Evolutionary conservation across 2,888 invertebrate genomes (phyloP).

Genomic region (Griposia aprilina): DNA sequence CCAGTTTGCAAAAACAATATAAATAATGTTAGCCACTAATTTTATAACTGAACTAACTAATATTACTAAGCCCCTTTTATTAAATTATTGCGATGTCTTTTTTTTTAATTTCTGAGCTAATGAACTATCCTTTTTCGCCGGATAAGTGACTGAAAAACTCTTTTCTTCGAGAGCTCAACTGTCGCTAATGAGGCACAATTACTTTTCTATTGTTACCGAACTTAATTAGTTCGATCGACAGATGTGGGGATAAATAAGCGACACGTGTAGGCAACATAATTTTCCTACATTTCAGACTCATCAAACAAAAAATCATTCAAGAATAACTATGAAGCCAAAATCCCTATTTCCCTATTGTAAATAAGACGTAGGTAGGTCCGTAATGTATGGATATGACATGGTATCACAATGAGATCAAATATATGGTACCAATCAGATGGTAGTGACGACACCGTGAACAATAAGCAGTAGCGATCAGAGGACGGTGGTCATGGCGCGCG

Average conservation of each 20-base stretch:
- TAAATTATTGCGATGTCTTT: neutral
- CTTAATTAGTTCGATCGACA: too few relatives aligned
- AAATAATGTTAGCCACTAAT: neutral
- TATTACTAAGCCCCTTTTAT: neutral
- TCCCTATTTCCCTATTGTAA: neutral
- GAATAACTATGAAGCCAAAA: neutral
- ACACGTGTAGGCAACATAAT: conserved; percentile 25
- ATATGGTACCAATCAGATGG: conserved; percentile 67
- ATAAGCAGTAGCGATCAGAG: conserved; percentile 78
- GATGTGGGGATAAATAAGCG: neutral
- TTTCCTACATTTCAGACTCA: neutral
- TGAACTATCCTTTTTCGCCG: conserved; percentile 27
- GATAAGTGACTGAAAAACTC: conserved; percentile 14
- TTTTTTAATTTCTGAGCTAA: neutral
- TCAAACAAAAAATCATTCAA: neutral
- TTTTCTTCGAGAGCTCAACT: neutral
- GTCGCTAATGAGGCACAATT: too few relatives aligned
- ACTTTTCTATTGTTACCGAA: too few relatives aligned
- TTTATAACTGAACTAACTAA: neutral
- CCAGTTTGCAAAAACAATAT: neutral
- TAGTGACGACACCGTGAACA: conserved; percentile 75
- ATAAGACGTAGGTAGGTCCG: neutral
- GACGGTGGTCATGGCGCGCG: conserved; percentile 85
- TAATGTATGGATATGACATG: conserved; percentile 26
- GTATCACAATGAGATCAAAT: conserved; percentile 50